Evolutionary conservation across 2,888 invertebrate genomes (phyloP).

Genomic region (Panopea generosa): DNA sequence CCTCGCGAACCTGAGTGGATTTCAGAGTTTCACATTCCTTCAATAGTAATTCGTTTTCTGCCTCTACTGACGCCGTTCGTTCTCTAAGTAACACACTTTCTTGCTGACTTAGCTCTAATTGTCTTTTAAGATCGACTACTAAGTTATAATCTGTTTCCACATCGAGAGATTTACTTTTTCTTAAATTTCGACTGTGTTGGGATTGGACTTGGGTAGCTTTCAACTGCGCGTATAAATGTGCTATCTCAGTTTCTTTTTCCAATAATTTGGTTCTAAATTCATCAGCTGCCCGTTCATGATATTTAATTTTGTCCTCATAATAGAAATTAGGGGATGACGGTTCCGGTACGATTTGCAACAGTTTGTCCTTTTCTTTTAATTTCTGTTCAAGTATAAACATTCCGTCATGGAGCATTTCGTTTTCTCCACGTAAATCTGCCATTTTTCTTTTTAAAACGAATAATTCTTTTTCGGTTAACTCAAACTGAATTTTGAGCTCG

Average conservation of each 20-base stretch:
- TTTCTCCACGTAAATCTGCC: slow-evolving; percentile 93
- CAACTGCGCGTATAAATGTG: slow-evolving; percentile 88
- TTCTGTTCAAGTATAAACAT: slow-evolving; percentile 69
- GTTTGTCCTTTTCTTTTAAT: slow-evolving; percentile 69
- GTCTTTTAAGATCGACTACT: slow-evolving; percentile 89
- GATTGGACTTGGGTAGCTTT: slow-evolving; percentile 47
- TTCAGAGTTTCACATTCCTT: slow-evolving; percentile 62
- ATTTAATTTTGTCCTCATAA: slow-evolving; percentile 89
- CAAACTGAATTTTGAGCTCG: slow-evolving; percentile 92
- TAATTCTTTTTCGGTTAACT: slow-evolving; percentile 96
- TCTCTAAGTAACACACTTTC: slow-evolving; percentile 87
- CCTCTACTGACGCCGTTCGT: slow-evolving; percentile 89
- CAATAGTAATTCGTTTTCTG: slow-evolving; percentile 71
- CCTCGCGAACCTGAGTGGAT: neutral
- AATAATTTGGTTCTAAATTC: slow-evolving; percentile 91
- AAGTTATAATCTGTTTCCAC: slow-evolving; percentile 86
- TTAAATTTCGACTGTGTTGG: slow-evolving; percentile 53
- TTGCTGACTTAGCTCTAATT: slow-evolving; percentile 91
- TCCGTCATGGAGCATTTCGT: slow-evolving; percentile 86
- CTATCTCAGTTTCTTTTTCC: slow-evolving; percentile 92
- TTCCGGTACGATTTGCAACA: slow-evolving; percentile 52
- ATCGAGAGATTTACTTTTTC: slow-evolving; percentile 84
- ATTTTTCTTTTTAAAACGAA: slow-evolving; percentile 93
- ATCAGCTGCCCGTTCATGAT: slow-evolving; percentile 89
- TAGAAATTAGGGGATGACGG: slow-evolving; percentile 73